Base-by-base conservation (phyloP, 2,113 vertebrate species). In the Mus musculus region DNA sequence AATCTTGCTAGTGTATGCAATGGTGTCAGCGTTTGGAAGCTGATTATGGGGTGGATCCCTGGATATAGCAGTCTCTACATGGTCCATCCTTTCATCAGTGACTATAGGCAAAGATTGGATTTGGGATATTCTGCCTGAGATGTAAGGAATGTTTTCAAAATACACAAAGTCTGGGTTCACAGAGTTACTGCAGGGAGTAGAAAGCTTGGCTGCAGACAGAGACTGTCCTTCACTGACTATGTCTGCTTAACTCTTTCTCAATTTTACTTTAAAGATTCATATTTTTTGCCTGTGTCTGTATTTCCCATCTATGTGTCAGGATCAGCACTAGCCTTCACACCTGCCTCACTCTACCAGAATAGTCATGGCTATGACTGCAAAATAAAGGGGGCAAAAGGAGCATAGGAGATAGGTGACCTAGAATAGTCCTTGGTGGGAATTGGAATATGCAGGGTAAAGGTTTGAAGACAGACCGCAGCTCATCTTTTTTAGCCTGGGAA, bases 141-240 rank as follows among this genome's bases (percentile, higher is more conserved):
- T 93, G 3, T 93, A 75, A 76, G 26, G 85, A 90, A 67, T 93
- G 22, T 71, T 87, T 90, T 73, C 11, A 87, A 65, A 65, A 19
- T 30, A 59, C 71, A 49, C 4, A 39, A 63, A 72, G 28, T 39
- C 42, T 8, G 46, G 7, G 4, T 7, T 14, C 56, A 28, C 12
- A 28, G 30, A 72, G 30, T 30, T 63, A 20, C 46, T 42, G 7
- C 8, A 54, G 26, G 61, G 2, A n/a, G 19, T 1, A 17, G 36
- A 2, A 33, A 33, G 20, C 1, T 39, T 54, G 39, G 2, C 24
- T 46, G 13, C 33, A 91, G 39, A 6, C 26, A 54, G 12, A 10
- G 5, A 11, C 19, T 42, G 36, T 6, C 16, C 26, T 46, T 73
- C 28, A 54, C 42, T 75, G 61, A 61, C 22, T 73, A 42, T 78